These are phyloP conservation scores for Parazoanthus swiftii DNA, from an alignment of 92 coral and sea anemone genomes.

Conservation along the genomic window DNA sequence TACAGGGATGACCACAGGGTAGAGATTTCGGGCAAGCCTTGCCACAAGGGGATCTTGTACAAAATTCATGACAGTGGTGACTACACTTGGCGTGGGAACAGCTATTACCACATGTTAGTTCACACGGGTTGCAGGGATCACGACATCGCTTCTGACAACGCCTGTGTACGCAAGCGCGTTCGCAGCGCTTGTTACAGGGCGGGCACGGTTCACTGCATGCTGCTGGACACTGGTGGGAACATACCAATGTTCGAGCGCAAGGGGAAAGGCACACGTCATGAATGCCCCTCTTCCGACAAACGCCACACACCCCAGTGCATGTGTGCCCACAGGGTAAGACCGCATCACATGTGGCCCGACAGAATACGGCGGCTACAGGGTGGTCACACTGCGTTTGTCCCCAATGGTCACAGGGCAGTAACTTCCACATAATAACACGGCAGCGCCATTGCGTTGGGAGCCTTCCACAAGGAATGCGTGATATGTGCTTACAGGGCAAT, in stretches of 20 bases:
- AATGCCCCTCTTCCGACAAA: slow-evolving; percentile 48
- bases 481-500: slow-evolving; percentile 54
- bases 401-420: slow-evolving; percentile 67
- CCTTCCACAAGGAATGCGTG: slow-evolving; percentile 57
- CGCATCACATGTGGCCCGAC: slow-evolving; percentile 52
- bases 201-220: slow-evolving; percentile 71
- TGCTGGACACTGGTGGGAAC: slow-evolving; percentile 70
- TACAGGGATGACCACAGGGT: slow-evolving; percentile 70
- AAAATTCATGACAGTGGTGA: slow-evolving; percentile 59
- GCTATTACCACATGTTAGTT: slow-evolving; percentile 54
- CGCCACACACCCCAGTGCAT: slow-evolving; percentile 59
- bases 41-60: slow-evolving; percentile 58
- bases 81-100: slow-evolving; percentile 69
- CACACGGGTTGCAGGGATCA: slow-evolving; percentile 56
- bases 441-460: slow-evolving; percentile 57
- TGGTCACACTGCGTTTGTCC: slow-evolving; percentile 44
- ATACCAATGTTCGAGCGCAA: slow-evolving; percentile 63
- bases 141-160: slow-evolving; percentile 54
- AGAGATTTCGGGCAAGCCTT: slow-evolving; percentile 53
- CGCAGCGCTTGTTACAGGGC: slow-evolving; percentile 64
- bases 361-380: slow-evolving; percentile 35
- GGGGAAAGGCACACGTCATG: slow-evolving; percentile 60
- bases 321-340: slow-evolving; percentile 68
- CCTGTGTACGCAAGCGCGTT: slow-evolving; percentile 62
- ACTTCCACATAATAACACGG: slow-evolving; percentile 38